Conservation (phyloP, 2,113 vertebrate species). For the Ptilonorhynchus violaceus region DNA sequence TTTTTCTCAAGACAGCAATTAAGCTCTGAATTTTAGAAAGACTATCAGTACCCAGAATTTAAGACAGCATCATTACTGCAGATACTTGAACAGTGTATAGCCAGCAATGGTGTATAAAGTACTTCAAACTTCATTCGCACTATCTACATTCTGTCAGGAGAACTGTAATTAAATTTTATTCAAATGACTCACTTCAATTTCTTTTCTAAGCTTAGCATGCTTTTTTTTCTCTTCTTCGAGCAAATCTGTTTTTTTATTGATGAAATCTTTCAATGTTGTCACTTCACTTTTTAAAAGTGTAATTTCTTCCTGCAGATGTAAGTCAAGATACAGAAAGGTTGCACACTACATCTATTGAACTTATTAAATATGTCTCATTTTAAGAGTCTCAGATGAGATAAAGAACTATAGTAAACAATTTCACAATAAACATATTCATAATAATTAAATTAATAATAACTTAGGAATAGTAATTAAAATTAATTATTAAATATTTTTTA, state of each 20-base stretch:
- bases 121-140: neutral
- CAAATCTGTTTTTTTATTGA: slow-evolving; percentile 50
- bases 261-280: slow-evolving; percentile 44
- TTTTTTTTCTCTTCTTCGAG: slow-evolving; percentile 65
- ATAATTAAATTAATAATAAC: neutral
- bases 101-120: neutral
- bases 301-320: slow-evolving; percentile 70
- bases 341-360: neutral
- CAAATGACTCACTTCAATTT: slow-evolving; percentile 72
- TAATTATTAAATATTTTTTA: neutral
- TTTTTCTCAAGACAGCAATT: neutral
- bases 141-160: neutral
- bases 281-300: slow-evolving; percentile 58
- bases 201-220: slow-evolving; percentile 75
- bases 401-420: neutral
- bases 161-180: neutral
- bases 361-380: neutral
- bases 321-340: neutral
- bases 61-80: neutral
- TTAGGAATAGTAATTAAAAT: neutral
- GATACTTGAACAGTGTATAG: neutral
- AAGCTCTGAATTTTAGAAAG: neutral
- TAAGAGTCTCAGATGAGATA: neutral
- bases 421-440: neutral
- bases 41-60: neutral